phyloP scores from a whole-genome alignment of 2,113 vertebrate genomes.

The Mionectes macconnelli region DNA sequence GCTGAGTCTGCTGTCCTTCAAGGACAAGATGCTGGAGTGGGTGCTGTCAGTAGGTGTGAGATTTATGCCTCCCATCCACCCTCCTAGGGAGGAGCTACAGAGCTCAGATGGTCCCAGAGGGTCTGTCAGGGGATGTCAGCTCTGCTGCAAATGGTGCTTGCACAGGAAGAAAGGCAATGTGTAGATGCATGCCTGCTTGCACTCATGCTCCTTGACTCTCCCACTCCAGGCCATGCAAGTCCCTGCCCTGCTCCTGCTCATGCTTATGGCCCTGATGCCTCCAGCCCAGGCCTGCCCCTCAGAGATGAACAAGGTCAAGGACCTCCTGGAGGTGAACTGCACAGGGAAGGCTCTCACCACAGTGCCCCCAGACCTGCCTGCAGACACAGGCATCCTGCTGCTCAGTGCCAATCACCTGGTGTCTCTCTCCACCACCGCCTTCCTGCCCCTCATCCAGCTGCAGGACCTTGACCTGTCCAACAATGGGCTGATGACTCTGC shows the following conservation, averaged over 20 bases:
- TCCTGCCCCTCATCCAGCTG: not conserved
- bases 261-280: not conserved
- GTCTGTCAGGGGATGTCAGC: not conserved
- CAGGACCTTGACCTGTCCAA: slow-evolving; percentile 36
- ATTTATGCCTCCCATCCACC: not conserved
- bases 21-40: rapidly evolving
- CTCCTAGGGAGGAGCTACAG: not conserved
- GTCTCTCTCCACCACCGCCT: not conserved
- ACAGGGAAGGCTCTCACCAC: not conserved
- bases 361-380: not conserved
- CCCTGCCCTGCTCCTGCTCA: not conserved
- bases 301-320: slow-evolving; percentile 42
- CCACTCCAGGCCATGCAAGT: not conserved
- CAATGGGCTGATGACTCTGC: slow-evolving; percentile 15
- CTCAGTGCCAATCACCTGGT: not conserved
- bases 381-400: slow-evolving; percentile 19
- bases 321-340: slow-evolving; percentile 49
- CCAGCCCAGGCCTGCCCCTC: not conserved
- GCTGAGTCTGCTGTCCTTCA: not conserved
- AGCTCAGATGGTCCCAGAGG: not conserved
- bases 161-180: rapidly evolving
- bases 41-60: not conserved
- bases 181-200: not conserved
- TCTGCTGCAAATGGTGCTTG: not conserved
- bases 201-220: not conserved